phyloP scores from a whole-genome alignment of 1,140 invertebrate species.

The Drosophila seguyi region DNA sequence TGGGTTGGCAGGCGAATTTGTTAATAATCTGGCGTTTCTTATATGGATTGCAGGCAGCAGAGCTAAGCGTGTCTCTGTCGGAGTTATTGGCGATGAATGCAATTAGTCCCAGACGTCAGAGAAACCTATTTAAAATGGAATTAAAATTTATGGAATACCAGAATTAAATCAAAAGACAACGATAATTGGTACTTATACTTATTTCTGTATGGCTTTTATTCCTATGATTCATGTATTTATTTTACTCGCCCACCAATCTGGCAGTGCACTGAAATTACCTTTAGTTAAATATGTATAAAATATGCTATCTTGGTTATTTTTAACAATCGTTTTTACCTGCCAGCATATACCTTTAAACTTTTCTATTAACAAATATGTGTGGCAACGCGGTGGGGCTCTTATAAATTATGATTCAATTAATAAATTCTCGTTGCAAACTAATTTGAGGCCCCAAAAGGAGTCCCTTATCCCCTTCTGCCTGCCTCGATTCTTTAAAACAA shows the following conservation, averaged over 20 bases:
- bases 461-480: background rate
- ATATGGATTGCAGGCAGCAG: slow-evolving; percentile 4
- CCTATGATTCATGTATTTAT: too few relatives aligned
- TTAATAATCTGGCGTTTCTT: slow-evolving; percentile 61
- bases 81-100: slow-evolving; percentile 22
- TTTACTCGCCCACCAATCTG: background rate
- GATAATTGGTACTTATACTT: background rate
- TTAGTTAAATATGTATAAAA: slow-evolving; percentile 1
- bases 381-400: background rate
- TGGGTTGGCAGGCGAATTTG: slow-evolving; percentile 54
- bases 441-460: slow-evolving; percentile 50
- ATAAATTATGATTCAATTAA: slow-evolving; percentile 76
- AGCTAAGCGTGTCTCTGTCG: slow-evolving; percentile 18
- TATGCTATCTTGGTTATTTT: background rate
- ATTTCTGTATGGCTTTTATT: background rate
- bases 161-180: background rate
- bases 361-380: slow-evolving; percentile 17
- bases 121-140: slow-evolving; percentile 1
- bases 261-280: background rate
- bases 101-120: slow-evolving; percentile 27
- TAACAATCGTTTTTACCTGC: background rate
- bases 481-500: slow-evolving; percentile 11
- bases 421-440: slow-evolving; percentile 64
- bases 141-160: slow-evolving; percentile 4
- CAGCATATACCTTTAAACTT: background rate